Base-by-base conservation (phyloP, 2,888 invertebrate genomes). In the Trissolcus brochymenae region DNA sequence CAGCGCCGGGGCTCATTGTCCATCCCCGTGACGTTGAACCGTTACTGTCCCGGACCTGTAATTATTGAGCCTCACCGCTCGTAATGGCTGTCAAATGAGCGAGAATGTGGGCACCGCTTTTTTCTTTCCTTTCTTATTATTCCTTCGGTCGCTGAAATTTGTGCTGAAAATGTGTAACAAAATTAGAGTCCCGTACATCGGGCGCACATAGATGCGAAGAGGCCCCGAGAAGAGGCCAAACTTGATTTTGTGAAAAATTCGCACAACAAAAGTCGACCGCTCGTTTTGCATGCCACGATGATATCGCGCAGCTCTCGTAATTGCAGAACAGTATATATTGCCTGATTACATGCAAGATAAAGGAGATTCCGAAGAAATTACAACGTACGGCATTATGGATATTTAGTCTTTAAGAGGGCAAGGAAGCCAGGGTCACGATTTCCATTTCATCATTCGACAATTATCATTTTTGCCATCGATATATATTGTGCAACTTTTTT, bases 311-410 rank as follows among this genome's bases (percentile, higher is more conserved):
- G 74, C 29, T 55, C 46, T 67, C 75, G 72, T 78, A 78, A 78
- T 78, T 78, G 78, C 75, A 56, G 75, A 59, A 75, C 78, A 72
- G 75, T 78, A 75, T 67, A 78, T 78, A 74, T 75, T 75, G 71
- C 67, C 59, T 71, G 78, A 78, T 78, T 75, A 78, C 75, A 68
- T 56, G 72, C 59, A 60, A 75, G 78, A 78, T 78, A 75, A 71
- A 74, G 62, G 46, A 64, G 78, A 78, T 78, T 75, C 78, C 75
- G 55, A 67, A 75, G 71, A 78, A 78, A 78, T 78, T 78, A 78
- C 78, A 75, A 60, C 72, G 78, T 78, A 56, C 73, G 7, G 53
- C 50, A 72, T 78, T 74, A 74, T 64, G 66, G 62, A 74, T 71
- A 62, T 78, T 74, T 66, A 70, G 73, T 70, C 68, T 73, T 66